phyloP scores from a whole-genome alignment of 2,888 invertebrate species.

The Microdon myrmicae region DNA sequence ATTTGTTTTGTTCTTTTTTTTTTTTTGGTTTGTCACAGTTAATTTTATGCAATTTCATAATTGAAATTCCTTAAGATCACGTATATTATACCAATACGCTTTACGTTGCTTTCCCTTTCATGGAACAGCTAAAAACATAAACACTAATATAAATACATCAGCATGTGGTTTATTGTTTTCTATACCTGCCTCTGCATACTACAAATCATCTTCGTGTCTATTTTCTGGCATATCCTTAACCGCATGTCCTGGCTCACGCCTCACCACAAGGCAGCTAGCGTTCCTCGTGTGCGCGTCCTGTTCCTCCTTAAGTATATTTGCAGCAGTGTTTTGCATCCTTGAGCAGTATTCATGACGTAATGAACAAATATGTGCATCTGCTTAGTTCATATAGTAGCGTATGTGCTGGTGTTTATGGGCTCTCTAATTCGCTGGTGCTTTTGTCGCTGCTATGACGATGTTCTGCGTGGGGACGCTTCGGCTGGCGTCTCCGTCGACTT shows the following conservation, averaged over 20 bases:
- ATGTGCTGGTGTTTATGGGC: constrained; percentile 3
- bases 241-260: too few species aligned
- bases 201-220: constrained; percentile 43
- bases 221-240: constrained; percentile 13
- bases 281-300: too few species aligned
- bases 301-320: too few species aligned
- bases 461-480: too few species aligned
- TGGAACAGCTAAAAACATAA: too few species aligned
- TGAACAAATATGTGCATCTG: neutral
- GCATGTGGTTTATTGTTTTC: constrained; percentile 39
- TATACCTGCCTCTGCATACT: constrained; percentile 34
- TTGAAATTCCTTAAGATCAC: constrained; percentile 48
- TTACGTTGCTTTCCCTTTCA: too few species aligned
- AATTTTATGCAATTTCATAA: constrained; percentile 52
- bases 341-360: constrained; percentile 14
- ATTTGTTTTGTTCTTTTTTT: too few species aligned
- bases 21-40: constrained; percentile 40
- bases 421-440: too few species aligned
- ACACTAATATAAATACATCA: too few species aligned
- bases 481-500: too few species aligned
- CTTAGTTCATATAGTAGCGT: neutral
- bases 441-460: neutral
- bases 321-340: constrained; percentile 27
- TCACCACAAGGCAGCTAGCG: too few species aligned
- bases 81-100: too few species aligned